Evolutionary conservation across 2,113 vertebrate species (phyloP), one percentile per base, ranked within the genome.

Genomic region (Rostratula benghalensis): DNA sequence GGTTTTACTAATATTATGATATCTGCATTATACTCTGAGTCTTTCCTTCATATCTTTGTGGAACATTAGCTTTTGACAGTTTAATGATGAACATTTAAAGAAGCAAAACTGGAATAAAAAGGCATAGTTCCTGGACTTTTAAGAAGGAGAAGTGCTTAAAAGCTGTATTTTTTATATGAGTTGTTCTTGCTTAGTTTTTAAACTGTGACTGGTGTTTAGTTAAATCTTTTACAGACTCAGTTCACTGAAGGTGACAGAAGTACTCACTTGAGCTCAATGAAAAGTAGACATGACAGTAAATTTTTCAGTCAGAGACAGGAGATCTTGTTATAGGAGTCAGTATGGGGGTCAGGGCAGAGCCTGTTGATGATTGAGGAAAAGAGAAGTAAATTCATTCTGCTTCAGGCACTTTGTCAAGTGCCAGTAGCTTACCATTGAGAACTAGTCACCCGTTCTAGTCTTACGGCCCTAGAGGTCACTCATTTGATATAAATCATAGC

Each of bases 301-400:
- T 99, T 99, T 99, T 98, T 99, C 99, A 98, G 98, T 98, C 98
- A 96, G 98, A 98, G 99, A 99, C 99, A 99, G 99, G 99, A 99
- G 99, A 99, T 99, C 99, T 99, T 99, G 99, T 99, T 99, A 99
- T 99, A 99, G 99, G 99, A 99, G 98, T 99, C 99, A 98, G 99
- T 98, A 98, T 98, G 98, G 99, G 99, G 99, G 99, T 99, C 99
- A 99, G 99, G 98, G 98, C 98, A 99, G 99, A 98, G 99, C 99
- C 99, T 99, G 99, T 99, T 99, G 99, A 99, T 99, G 99, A 99
- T 99, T 99, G 99, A 99, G 99, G 99, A 99, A 99, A 99, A 99
- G 99, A 99, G 99, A 99, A 99, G 99, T 99, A 99, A 99, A 99
- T 99, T 99, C 99, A 99, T 99, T 99, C 99, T 99, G 99, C 99